Evolutionary conservation across 2,113 vertebrate genomes (phyloP).

Genomic region (Procavia capensis): DNA sequence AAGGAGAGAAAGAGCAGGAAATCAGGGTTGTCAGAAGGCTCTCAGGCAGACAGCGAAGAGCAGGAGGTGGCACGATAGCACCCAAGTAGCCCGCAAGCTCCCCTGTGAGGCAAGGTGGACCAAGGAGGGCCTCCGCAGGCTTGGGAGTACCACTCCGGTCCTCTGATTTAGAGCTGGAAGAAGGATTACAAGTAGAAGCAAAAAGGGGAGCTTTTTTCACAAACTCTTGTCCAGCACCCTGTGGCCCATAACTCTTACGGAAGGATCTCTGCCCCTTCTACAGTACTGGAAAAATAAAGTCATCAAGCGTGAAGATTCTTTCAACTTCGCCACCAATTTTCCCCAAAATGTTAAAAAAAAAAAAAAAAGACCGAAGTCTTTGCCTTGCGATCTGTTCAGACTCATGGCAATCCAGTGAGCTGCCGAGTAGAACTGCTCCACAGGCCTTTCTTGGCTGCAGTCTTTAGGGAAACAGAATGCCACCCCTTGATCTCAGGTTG

Average conservation of each 20-base stretch:
- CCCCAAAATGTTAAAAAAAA: neutral
- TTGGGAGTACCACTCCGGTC: neutral
- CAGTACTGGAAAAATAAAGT: neutral
- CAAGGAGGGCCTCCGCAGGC: neutral
- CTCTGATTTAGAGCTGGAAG: neutral
- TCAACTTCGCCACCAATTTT: neutral
- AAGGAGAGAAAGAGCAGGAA: constrained; percentile 54
- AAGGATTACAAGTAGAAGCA: neutral
- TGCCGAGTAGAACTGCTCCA: neutral
- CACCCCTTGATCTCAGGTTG: too few relatives aligned
- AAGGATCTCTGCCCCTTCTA: neutral
- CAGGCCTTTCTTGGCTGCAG: neutral
- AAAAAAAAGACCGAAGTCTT: neutral
- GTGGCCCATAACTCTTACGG: neutral
- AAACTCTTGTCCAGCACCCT: neutral
- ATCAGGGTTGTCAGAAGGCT: neutral
- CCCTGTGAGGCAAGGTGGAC: neutral
- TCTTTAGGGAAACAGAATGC: neutral
- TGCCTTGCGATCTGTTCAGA: neutral
- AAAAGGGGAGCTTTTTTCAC: neutral
- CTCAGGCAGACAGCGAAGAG: constrained; percentile 1
- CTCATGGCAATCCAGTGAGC: neutral
- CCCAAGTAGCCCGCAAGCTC: neutral
- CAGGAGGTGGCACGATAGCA: neutral
- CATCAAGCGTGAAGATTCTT: neutral